These are phyloP conservation scores for Epizoanthus illoricatus DNA, from an alignment of 92 coral and sea anemone genomes.

Conservation along the genomic window DNA sequence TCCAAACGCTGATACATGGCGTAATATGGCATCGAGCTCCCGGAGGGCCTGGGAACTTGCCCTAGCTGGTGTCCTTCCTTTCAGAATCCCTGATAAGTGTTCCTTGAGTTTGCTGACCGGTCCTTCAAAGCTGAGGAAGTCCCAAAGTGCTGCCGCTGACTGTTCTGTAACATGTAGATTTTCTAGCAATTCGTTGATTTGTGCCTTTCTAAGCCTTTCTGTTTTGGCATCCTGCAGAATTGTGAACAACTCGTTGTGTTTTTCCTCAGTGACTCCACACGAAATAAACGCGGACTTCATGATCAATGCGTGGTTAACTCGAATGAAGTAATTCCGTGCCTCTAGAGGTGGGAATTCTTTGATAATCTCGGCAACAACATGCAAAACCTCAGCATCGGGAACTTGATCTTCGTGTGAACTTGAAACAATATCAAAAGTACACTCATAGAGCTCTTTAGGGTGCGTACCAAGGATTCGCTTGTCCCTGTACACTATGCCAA, in stretches of 20 bases:
- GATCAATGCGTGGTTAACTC: conserved; percentile 81
- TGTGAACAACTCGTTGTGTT: conserved; percentile 66
- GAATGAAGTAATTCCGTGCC: conserved; percentile 80
- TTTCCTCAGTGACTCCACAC: conserved; percentile 77
- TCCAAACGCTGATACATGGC: conserved; percentile 68
- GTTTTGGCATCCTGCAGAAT: conserved; percentile 76
- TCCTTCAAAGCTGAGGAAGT: conserved; percentile 79
- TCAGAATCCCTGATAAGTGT: conserved; percentile 67
- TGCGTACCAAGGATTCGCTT: conserved; percentile 82
- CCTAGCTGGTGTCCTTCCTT: conserved; percentile 62
- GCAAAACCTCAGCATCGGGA: conserved; percentile 93
- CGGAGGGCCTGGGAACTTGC: conserved; percentile 74
- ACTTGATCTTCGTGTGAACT: conserved; percentile 74
- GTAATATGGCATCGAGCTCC: conserved; percentile 71
- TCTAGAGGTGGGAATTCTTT: conserved; percentile 78
- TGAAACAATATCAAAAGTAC: conserved; percentile 91
- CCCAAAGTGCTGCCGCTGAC: conserved; percentile 61
- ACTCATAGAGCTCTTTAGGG: conserved; percentile 86
- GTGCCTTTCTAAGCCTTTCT: conserved; percentile 69
- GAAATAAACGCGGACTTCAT: conserved; percentile 69
- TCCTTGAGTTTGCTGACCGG: conserved; percentile 75
- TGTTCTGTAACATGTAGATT: conserved; percentile 66
- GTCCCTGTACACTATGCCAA: conserved; percentile 88
- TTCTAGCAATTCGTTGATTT: conserved; percentile 73
- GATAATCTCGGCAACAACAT: conserved; percentile 81